Base-by-base conservation (phyloP, 2,113 vertebrate genomes). In the Nyctereutes procyonoides region DNA sequence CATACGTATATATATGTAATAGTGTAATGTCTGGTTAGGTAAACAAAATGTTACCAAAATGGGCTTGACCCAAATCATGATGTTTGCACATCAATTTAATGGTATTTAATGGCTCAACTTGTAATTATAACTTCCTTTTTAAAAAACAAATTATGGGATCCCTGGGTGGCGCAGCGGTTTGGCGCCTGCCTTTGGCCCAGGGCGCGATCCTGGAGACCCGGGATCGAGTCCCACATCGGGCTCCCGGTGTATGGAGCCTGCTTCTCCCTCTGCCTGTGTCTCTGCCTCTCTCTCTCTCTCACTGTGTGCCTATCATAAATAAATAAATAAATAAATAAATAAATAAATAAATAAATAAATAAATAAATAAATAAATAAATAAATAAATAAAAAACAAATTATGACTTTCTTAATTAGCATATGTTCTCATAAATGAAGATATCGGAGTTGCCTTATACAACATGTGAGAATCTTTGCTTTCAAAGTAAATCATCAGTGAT, bases 11-110 rank as follows among this genome's bases (percentile, higher is more conserved):
- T 26, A 19, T 48, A 58, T 80, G 6, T 67, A 88, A 58, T 2
- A 79, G 48, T 60, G 8, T n/a, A 88, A 67, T 63, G 10, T 5
- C 35, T 90, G 24, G 15, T 83, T 77, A 95, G 35, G 67, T 67
- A 97, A 92, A 85, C 32, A 77, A 92, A 85, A 82, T 24, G 22
- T 71, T 93, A 60, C 43, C 65, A 97, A 93, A 95, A 48, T 63
- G 6, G 8, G 26, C 10, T 84, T 95, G 86, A 51, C 13, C 26
- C 53, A 76, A 92, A 55, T 80, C n/a, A 90, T 51, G 90, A 79
- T 67, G 38, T n/a, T 96, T 51, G 89, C 1, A 79, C 4, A 65
- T 14, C 56, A 90, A 82, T 82, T 24, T 95, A n/a, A 91, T 83
- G 19, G 38, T 32, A 1, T 56, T 83, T 90, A 85, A 83, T 89